Base-by-base conservation (phyloP, 2,888 invertebrate species). In the Hydraecia micacea region DNA sequence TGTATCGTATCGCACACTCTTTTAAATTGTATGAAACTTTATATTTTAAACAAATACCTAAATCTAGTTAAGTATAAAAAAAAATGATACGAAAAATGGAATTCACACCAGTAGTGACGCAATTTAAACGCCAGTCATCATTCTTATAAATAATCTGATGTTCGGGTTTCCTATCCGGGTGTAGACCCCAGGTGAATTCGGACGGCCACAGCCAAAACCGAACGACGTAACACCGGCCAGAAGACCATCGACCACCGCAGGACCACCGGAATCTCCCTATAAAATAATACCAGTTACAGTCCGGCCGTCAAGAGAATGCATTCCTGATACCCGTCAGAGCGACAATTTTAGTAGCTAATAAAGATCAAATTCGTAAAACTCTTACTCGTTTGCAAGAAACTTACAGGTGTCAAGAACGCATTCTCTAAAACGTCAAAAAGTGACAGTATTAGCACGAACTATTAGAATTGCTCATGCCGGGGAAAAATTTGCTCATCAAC, bases 221-320 rank as follows among this genome's bases (percentile, higher is more conserved):
- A 90, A 93, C 0, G 94, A 95, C 0, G 93, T 93, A 5, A 93
- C 79, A 5, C 94, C 95, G 0, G 90, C 77, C 58, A 91, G 91
- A 2, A 81, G 25, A 0, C 87, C 85, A 15, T 83, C 55, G 0
- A 84, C 69, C 4, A 93, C 92, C 2, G 93, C 93, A 66, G 94
- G 94, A 6, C 94, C 94, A 9, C 94, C 94, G 5, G 95, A 95
- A 87, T 95, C 95, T 75, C 95, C 95, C 95, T 95, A 80, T n/a
- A 88, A 84, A 70, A 63, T 46, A 70, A 28, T 18, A 46, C 21
- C 9, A 55, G 8, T 49, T 49, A 39, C 9, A 39, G 39, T 39
- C 39, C 0, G 9, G 39, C 39, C 9, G 5, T 36, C 36, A 36
- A 36, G 36, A 36, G 36, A 52, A 46, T 15, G 13, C 4, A 15